phyloP scores from a whole-genome alignment of 1,140 invertebrate species.

The Zaprionus ghesquierei region DNA sequence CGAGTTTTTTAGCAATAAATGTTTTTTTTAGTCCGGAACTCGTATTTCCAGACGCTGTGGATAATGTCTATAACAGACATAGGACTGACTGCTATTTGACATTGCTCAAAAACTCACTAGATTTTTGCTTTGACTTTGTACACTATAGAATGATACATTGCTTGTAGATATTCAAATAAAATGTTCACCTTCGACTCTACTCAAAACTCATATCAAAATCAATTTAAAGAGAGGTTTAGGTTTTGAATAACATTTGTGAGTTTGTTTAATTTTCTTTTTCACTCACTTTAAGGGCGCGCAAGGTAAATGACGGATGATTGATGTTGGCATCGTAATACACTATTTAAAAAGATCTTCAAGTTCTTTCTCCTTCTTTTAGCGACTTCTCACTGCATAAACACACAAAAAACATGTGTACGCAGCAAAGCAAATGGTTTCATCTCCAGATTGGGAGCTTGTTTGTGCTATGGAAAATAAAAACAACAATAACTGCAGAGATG shows the following conservation, averaged over 20 bases:
- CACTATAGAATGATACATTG: background rate
- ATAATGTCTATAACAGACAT: constrained; percentile 54
- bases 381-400: background rate
- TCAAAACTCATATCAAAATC: too few species aligned
- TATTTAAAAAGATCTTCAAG: background rate
- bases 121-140: background rate
- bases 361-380: background rate
- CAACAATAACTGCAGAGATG: constrained; percentile 41
- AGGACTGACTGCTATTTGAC: constrained; percentile 28
- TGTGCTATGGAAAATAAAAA: constrained; percentile 62
- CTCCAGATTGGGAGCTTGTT: constrained; percentile 56
- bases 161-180: too few species aligned
- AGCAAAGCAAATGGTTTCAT: constrained; percentile 51
- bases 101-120: constrained; percentile 22
- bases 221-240: background rate
- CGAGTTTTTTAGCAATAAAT: constrained; percentile 24
- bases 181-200: too few species aligned
- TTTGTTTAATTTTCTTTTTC: background rate
- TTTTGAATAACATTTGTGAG: background rate
- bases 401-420: constrained; percentile 66
- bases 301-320: constrained; percentile 68
- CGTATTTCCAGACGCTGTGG: constrained; percentile 65
- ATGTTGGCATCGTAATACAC: constrained; percentile 40
- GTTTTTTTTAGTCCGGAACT: constrained; percentile 52
- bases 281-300: too few species aligned